phyloP scores from a whole-genome alignment of 2,113 vertebrate genomes.

The Scalopus aquaticus region DNA sequence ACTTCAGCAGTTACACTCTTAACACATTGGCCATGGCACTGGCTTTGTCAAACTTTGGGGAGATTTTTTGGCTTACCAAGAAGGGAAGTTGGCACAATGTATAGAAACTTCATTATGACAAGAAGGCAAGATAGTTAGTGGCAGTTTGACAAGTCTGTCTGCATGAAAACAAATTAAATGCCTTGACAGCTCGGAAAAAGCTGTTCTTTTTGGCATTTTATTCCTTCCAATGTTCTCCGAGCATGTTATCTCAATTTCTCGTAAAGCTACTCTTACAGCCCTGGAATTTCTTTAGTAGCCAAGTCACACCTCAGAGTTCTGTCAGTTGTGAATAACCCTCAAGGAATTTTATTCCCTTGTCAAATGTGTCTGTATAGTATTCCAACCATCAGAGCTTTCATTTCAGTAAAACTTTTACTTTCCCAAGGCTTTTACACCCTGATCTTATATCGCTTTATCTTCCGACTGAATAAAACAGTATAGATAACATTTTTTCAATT shows the following conservation, averaged over 20 bases:
- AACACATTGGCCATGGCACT: neutral
- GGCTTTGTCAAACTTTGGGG: slow-evolving; percentile 16
- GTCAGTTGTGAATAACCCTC: slow-evolving; percentile 43
- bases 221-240: slow-evolving; percentile 14
- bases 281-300: slow-evolving; percentile 42
- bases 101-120: slow-evolving; percentile 21
- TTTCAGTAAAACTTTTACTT: slow-evolving; percentile 25
- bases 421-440: neutral
- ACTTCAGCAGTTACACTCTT: neutral
- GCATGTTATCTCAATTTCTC: slow-evolving; percentile 45
- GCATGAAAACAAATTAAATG: slow-evolving; percentile 63
- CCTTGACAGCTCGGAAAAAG: slow-evolving; percentile 55
- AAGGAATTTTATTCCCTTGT: slow-evolving; percentile 49
- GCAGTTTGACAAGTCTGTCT: slow-evolving; percentile 55
- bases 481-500: neutral
- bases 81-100: slow-evolving; percentile 39
- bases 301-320: slow-evolving; percentile 56
- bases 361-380: neutral
- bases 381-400: neutral
- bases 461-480: slow-evolving; percentile 38
- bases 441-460: slow-evolving; percentile 37
- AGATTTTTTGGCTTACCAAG: neutral
- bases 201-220: slow-evolving; percentile 65
- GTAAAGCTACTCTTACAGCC: neutral
- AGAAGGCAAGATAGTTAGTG: slow-evolving; percentile 44